Percentiles rank a stretch among this genome's conserved stretches.
Conservation (phyloP, 2,113 vertebrate species). For the Cavia porcellus region DNA sequence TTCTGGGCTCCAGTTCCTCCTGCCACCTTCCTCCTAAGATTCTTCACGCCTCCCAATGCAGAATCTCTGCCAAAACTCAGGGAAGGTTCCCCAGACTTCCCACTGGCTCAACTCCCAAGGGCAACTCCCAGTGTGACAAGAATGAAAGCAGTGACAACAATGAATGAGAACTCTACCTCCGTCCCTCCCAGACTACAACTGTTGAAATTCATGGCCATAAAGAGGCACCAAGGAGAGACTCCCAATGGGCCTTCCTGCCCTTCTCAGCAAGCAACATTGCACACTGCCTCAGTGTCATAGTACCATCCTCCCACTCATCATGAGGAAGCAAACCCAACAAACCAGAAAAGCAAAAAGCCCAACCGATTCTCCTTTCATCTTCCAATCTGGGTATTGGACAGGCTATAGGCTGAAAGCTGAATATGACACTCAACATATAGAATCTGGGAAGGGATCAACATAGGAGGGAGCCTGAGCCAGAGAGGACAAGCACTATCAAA, state of each 20-base stretch:
- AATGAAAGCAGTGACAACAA: background rate
- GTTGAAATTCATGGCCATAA: background rate
- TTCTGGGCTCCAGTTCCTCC: slow-evolving; percentile 20
- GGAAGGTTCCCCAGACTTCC: slow-evolving; percentile 53
- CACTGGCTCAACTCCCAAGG: slow-evolving; percentile 66
- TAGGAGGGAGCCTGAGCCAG: background rate
- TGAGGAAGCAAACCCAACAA: background rate
- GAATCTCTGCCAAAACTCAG: slow-evolving; percentile 24
- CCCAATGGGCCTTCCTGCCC: background rate
- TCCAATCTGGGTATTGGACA: background rate
- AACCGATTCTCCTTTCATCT: background rate
- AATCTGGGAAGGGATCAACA: background rate
- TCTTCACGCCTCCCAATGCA: slow-evolving; percentile 60
- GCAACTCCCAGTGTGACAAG: background rate
- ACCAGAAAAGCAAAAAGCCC: background rate
- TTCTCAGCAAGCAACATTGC: background rate
- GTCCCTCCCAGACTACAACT: background rate
- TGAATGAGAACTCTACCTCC: background rate
- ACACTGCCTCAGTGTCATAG: background rate
- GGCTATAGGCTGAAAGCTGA: background rate
- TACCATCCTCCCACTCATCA: background rate
- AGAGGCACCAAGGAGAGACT: background rate
- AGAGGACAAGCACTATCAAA: background rate
- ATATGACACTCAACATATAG: background rate
- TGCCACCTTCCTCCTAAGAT: slow-evolving; percentile 52